Percentiles rank a stretch among this genome's conserved stretches.
phyloP scores from a whole-genome alignment of 2,888 invertebrate genomes.

The Barypeithes pellucidus region DNA sequence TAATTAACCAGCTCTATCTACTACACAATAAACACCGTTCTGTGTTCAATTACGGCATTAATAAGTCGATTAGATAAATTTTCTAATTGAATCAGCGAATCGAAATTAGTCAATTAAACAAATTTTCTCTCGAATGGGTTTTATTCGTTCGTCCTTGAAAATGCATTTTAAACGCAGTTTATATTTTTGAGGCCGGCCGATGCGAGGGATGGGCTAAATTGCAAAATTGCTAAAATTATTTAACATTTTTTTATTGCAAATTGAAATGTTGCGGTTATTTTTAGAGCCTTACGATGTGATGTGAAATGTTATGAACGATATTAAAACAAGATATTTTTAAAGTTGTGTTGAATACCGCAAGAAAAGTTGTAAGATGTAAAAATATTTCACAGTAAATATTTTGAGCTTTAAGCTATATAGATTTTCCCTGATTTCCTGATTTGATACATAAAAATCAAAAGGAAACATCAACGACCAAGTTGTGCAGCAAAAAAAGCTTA shows the following conservation, averaged over 20 bases:
- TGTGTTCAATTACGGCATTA: slow-evolving; percentile 11
- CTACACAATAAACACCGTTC: no score
- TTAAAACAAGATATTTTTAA: no score
- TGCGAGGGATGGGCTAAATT: slow-evolving; percentile 8
- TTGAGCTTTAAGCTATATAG: no score
- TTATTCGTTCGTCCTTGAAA: slow-evolving; percentile 18
- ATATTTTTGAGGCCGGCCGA: neutral
- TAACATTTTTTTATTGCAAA: neutral
- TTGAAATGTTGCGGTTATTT: neutral
- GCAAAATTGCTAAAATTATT: slow-evolving; percentile 1
- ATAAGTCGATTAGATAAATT: slow-evolving; percentile 24
- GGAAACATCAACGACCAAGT: no score
- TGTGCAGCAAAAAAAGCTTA: no score
- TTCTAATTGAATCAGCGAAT: slow-evolving; percentile 15
- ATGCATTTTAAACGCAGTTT: slow-evolving; percentile 19
- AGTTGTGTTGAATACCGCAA: no score
- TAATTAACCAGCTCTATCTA: no score
- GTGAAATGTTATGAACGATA: no score
- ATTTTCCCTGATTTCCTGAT: no score
- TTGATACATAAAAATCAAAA: no score
- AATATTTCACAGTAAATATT: no score
- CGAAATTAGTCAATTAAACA: slow-evolving; percentile 17
- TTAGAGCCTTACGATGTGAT: neutral
- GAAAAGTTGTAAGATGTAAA: no score
- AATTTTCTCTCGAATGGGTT: slow-evolving; percentile 19